Evolutionary conservation across 2,888 invertebrate species (phyloP), one percentile per base, ranked within the genome.

Genomic region (Lysandra coridon): DNA sequence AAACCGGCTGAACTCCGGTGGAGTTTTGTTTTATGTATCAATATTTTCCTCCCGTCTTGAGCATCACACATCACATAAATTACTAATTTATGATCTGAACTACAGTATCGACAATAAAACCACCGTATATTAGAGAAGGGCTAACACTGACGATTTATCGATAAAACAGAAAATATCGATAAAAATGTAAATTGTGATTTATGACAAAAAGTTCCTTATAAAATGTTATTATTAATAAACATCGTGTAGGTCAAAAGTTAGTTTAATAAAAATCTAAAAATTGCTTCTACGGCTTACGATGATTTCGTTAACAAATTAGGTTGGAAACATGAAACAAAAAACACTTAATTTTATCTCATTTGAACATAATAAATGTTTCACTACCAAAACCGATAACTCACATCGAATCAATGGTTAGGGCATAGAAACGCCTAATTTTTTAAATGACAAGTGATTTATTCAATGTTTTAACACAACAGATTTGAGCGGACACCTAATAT

Each of bases 21-120:
- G 33, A 37, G 17, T 33, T 69, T 69, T 37, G 69, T 69, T 69
- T 69, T 69, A 69, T 69, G 33, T 14, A 69, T 69, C 69, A 37
- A 69, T 69, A 69, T 69, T 69, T 69, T 69, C 69, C 69, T 69
- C 69, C 69, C 33, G 69, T 69, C 69, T 69, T 69, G 33, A 76
- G 76, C 76, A 76, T 76, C 76, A 76, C 23, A 49, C 30, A 49
- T 49, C 76, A 76, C 33, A 76, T 76, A 76, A 76, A 76, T 76
- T 53, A 33, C 57, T 57, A 76, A 76, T 76, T 76, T 76, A 76
- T 57, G 76, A 76, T 76, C 76, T 76, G 76, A 76, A 76, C 76
- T 76, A 57, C 76, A 57, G 76, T 76, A 76, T 75, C 23, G 75
- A 75, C 33, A n/a, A 75, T 75, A 53, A 75, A 74, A 75, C 44